Evolutionary conservation across 2,888 invertebrate species (phyloP).

Genomic region (Noctuana brunneofusca): DNA sequence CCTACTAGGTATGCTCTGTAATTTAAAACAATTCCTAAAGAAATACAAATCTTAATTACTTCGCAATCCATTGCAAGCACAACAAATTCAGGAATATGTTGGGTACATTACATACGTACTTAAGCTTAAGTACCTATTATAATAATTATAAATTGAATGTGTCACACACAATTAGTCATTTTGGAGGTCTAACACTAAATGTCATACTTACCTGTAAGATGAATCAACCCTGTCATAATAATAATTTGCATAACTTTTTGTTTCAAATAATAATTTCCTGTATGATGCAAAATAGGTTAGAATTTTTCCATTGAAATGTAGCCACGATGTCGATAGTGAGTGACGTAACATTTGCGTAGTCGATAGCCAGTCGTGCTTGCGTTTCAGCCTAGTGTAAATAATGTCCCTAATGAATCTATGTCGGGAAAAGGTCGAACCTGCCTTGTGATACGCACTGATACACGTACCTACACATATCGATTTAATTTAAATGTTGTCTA

Average conservation of each 20-base stretch:
- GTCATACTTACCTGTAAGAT: neutral
- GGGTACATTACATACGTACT: no score
- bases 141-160: no score
- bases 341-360: slow-evolving; percentile 20
- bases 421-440: slow-evolving; percentile 31
- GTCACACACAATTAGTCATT: neutral
- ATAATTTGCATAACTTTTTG: neutral
- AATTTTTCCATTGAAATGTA: neutral
- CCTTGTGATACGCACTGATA: slow-evolving; percentile 17
- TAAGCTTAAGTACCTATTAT: no score
- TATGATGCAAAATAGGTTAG: neutral
- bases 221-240: neutral
- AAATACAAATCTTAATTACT: no score
- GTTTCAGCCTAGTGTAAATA: slow-evolving; percentile 29
- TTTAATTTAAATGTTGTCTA: slow-evolving; percentile 18
- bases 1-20: no score
- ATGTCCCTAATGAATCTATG: slow-evolving; percentile 23
- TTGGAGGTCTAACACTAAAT: neutral
- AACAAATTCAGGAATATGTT: no score
- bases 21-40: no score
- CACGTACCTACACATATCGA: slow-evolving; percentile 15
- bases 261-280: neutral
- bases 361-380: slow-evolving; percentile 30
- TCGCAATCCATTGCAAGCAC: no score
- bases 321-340: neutral